These are phyloP conservation scores for Hoplias malabaricus DNA, from an alignment of 2,113 vertebrate genomes.

Conservation along the genomic window DNA sequence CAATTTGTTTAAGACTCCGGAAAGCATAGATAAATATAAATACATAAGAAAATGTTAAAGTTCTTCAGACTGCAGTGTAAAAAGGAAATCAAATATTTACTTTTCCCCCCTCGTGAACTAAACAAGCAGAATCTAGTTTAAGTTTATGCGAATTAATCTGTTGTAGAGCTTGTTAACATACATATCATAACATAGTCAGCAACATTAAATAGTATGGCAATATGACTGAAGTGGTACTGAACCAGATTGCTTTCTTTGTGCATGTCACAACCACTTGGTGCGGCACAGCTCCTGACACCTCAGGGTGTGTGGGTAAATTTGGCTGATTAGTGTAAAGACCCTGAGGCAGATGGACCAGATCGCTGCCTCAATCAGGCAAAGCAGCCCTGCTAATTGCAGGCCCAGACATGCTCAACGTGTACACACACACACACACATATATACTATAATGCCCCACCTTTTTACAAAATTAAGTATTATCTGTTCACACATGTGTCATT, in stretches of 20 bases:
- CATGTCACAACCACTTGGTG: background rate
- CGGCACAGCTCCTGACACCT: background rate
- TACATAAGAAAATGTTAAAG: no score
- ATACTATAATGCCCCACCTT: background rate
- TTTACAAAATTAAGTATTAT: background rate
- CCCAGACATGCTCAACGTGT: constrained; percentile 7
- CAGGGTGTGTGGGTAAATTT: background rate
- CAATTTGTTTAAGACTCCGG: no score
- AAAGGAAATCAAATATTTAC: no score
- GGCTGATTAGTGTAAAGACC: constrained; percentile 40
- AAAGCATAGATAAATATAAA: no score
- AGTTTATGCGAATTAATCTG: no score
- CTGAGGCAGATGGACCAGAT: constrained; percentile 61
- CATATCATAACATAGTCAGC: no score
- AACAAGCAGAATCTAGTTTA: no score
- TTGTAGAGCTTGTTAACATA: no score
- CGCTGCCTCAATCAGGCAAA: constrained; percentile 13
- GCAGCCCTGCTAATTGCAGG: background rate
- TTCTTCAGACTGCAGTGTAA: no score
- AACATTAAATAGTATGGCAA: no score
- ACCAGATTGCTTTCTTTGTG: background rate
- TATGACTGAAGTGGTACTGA: background rate
- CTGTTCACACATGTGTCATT: background rate
- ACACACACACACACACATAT: constrained; percentile 29
- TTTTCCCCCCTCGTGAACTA: no score